Evolutionary conservation across 2,797 vertebrate species (phyloP), one percentile per base, ranked within the genome.

Genomic region (Myoxocephalus aenaeus): DNA sequence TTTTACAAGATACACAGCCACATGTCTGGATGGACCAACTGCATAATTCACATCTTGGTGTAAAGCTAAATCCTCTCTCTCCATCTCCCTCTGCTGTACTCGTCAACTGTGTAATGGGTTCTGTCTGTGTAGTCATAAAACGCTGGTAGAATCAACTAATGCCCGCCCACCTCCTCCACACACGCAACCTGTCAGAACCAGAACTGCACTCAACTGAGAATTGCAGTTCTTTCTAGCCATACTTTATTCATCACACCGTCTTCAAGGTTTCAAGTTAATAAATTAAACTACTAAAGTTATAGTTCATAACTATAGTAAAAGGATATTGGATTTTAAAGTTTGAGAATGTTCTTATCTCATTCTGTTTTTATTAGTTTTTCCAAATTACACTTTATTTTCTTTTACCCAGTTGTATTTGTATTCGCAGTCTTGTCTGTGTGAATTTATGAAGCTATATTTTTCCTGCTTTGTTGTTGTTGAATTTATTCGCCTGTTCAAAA

Each of bases 31-130:
- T 88, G 84, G 83, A 81, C 75, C 1, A 25, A 10, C 77, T 95
- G 88, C 86, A 94, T 93, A 85, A 93, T 93, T 94, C 70, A 93
- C 90, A 78, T 73, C n/a, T 74, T 65, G 76, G 77, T 85, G 79
- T 82, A 79, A 77, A 90, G 82, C 87, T 89, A 89, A 91, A 90
- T 87, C 83, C 63, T 51, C 29, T 51, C 25, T n/a, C 42, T 68
- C 62, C 42, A 42, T 57, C 66, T 61, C 58, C 42, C 59, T 42
- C 54, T 3, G 54, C 79, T 85, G 76, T 50, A 36, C 82, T 79
- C 69, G 65, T 79, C 69, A 66, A 67, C 79, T 79, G 84, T 79
- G 68, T 86, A 89, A 91, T 90, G 78, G 84, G 56, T 79, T 82
- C 57, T 78, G 73, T 83, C 59, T 77, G 73, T 81, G 82, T 85